Evolutionary conservation across 2,888 invertebrate genomes (phyloP).

Genomic region (Linyphia triangularis): DNA sequence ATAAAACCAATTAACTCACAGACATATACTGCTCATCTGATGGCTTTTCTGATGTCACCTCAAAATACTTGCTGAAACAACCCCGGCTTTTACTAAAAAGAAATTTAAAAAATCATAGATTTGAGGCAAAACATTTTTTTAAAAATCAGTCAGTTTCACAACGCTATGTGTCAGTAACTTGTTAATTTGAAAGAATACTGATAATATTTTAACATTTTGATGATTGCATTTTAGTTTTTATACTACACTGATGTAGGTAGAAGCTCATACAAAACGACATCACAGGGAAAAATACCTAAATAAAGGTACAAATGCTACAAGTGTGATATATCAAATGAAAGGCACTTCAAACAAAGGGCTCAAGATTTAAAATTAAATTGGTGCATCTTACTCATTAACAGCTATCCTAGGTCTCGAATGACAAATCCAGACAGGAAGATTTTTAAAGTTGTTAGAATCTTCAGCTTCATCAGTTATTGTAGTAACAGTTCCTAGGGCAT

Average conservation of each 20-base stretch:
- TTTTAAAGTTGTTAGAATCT: neutral
- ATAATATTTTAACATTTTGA: too few species aligned
- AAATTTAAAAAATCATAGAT: neutral
- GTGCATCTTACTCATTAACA: slow-evolving; percentile 51
- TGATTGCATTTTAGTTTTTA: too few species aligned
- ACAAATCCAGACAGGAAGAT: slow-evolving; percentile 73
- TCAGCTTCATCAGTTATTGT: neutral
- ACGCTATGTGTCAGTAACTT: neutral
- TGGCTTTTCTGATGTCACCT: neutral
- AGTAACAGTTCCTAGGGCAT: neutral
- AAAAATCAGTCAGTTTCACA: neutral
- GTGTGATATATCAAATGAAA: too few species aligned
- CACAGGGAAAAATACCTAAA: too few species aligned
- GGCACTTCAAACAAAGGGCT: too few species aligned
- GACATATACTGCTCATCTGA: slow-evolving; percentile 36
- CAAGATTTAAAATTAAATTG: neutral
- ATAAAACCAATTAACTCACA: slow-evolving; percentile 32
- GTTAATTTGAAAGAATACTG: too few species aligned
- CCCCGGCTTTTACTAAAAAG: slow-evolving; percentile 47
- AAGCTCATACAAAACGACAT: too few species aligned
- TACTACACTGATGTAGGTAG: too few species aligned
- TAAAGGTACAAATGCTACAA: too few species aligned
- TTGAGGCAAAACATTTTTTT: neutral
- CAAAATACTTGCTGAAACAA: slow-evolving; percentile 66
- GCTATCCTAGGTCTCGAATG: slow-evolving; percentile 74